phyloP scores from a whole-genome alignment of 2,113 vertebrate genomes.

The Bagarius yarrelli region DNA sequence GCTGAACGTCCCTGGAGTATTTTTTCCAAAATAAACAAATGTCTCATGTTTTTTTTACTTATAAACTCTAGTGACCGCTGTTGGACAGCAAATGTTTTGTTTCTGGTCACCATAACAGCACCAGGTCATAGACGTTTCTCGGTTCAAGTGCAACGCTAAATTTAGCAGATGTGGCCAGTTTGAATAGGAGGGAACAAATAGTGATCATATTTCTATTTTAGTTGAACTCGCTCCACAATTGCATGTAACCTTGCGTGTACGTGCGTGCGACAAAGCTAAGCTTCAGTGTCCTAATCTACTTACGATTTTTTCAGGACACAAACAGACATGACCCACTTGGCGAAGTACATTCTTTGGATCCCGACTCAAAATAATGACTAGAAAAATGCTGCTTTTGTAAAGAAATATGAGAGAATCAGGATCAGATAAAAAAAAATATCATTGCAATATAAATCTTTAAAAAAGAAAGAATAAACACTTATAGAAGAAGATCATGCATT shows the following conservation, averaged over 20 bases:
- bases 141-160: constrained; percentile 36
- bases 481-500: background rate
- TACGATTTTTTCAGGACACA: constrained; percentile 36
- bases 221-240: constrained; percentile 18
- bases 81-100: constrained; percentile 15
- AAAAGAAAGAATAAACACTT: background rate
- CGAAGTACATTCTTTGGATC: constrained; percentile 12
- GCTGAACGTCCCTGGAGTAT: background rate
- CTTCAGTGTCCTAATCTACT: constrained; percentile 39
- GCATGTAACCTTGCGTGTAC: constrained; percentile 10
- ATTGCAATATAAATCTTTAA: background rate
- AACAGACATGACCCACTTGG: constrained; percentile 40
- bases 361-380: background rate
- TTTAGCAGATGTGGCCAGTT: constrained; percentile 33
- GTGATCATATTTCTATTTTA: constrained; percentile 11
- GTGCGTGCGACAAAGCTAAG: constrained; percentile 26
- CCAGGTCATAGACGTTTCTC: constrained; percentile 21
- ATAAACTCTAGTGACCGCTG: background rate
- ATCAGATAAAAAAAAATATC: background rate
- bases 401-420: background rate
- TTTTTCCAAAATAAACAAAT: background rate
- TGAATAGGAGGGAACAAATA: constrained; percentile 24
- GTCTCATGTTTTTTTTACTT: background rate
- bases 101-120: constrained; percentile 39
- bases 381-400: background rate